These are phyloP conservation scores for Setophaga kirtlandii DNA, from an alignment of 2,113 vertebrate species.

Conservation along the genomic window DNA sequence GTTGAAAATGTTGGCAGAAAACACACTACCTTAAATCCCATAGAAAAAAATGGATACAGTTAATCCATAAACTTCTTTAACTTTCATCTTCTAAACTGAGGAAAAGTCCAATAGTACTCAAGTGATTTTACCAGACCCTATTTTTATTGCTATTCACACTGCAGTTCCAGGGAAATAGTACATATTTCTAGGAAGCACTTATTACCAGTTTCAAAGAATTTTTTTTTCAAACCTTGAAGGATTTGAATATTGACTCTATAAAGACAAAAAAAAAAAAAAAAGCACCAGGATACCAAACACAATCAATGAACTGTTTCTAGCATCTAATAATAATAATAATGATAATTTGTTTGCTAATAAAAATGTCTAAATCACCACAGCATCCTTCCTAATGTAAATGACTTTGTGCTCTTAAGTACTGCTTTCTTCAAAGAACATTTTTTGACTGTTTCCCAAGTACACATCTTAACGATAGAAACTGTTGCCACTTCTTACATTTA, in stretches of 20 bases:
- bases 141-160: conserved; percentile 33
- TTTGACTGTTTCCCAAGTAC: background rate
- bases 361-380: background rate
- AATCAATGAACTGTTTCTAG: background rate
- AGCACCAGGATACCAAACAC: background rate
- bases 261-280: background rate
- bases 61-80: conserved; percentile 8
- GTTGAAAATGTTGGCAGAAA: conserved; percentile 37
- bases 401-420: background rate
- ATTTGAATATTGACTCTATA: background rate
- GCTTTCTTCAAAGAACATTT: background rate
- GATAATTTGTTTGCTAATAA: background rate
- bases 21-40: background rate
- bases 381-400: background rate
- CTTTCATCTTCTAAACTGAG: background rate
- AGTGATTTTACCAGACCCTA: background rate
- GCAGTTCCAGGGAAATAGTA: background rate
- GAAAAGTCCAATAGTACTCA: background rate
- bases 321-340: background rate
- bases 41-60: conserved; percentile 15
- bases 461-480: background rate
- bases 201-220: conserved; percentile 12
- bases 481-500: background rate
- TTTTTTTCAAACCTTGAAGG: background rate
- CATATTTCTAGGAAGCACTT: conserved; percentile 45